Evolutionary conservation across 2,888 invertebrate species (phyloP), one percentile per base, ranked within the genome.

Genomic region (Eristalis tenax): DNA sequence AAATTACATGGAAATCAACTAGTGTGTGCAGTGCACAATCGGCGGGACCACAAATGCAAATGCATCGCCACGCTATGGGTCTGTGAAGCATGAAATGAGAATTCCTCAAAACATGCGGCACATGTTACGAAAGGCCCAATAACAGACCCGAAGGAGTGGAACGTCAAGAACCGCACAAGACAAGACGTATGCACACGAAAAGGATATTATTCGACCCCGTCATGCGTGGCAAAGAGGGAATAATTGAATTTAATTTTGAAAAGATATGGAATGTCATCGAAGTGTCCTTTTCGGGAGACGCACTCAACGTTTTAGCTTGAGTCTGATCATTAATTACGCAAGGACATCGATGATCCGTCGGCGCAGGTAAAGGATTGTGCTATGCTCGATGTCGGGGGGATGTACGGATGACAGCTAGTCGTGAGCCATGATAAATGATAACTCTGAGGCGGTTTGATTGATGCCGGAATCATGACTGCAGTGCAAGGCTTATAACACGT

Each of bases 1-100:
- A 85, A 85, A 85, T 85, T 85, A 74, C 82, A 85, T 85, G 77
- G 70, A 86, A 77, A 86, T 87, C 87, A 79, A 76, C 75, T 83
- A 71, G 79, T 71, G 69, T 78, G 64, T 69, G 15, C 74, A 74
- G 26, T 65, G 63, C 50, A 32, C 32, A 61, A 66, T 70, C 75
- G 65, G 35, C 59, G 15, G 18, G 38, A 38, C 6, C 11, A 28
- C 61, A 18, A 61, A 73, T 56, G 63, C 70, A 63, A 35, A 38
- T 38, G 38, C 63, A 85, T 64, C 76, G 77, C 74, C 50, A 38
- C 32, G 68, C 71, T 79, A 64, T 76, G 23, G 50, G 18, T 73
- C 87, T 50, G 26, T 75, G 76, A 76, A 76, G 83, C 87, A 83
- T 87, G 87, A 87, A 87, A 87, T 87, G 64, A 73, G 80, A 73